Conservation (phyloP, 2,797 vertebrate species). For the Nannoperca australis region DNA sequence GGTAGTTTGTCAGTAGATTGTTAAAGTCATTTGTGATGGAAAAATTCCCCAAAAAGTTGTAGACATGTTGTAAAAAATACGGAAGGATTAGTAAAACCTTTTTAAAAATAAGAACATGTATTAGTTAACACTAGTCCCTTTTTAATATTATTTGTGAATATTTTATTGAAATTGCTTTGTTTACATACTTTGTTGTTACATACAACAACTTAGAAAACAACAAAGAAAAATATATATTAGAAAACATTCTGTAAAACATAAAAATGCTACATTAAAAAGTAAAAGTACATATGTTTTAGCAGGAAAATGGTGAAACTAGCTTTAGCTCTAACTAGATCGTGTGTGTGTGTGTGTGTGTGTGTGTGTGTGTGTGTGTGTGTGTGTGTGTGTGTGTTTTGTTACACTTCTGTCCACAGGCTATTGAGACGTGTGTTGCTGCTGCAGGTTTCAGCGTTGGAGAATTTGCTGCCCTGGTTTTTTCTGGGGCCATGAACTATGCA, state of each 20-base stretch:
- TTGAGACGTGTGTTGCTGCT: slow-evolving; percentile 92
- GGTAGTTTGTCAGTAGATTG: slow-evolving; percentile 18
- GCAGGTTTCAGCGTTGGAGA: slow-evolving; percentile 98
- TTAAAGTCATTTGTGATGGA: background rate
- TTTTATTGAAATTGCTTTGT: background rate
- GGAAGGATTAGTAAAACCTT: no score
- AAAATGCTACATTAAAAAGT: background rate
- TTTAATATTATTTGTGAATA: background rate
- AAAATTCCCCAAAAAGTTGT: background rate
- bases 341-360: background rate
- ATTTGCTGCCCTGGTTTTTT: slow-evolving; percentile 95
- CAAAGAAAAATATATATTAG: background rate
- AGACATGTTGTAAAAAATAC: no score
- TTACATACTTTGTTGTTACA: background rate
- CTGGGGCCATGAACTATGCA: slow-evolving; percentile 91
- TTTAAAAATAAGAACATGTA: background rate
- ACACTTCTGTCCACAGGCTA: slow-evolving; percentile 80
- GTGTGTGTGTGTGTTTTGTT: background rate
- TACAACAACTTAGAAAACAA: background rate
- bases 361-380: background rate
- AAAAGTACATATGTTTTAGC: background rate
- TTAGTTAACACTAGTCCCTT: background rate
- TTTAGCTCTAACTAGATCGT: background rate
- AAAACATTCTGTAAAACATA: background rate
- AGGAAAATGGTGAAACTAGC: background rate